Evolutionary conservation across 2,888 invertebrate species (phyloP), one percentile per base, ranked within the genome.

Genomic region (Oscheius onirici): DNA sequence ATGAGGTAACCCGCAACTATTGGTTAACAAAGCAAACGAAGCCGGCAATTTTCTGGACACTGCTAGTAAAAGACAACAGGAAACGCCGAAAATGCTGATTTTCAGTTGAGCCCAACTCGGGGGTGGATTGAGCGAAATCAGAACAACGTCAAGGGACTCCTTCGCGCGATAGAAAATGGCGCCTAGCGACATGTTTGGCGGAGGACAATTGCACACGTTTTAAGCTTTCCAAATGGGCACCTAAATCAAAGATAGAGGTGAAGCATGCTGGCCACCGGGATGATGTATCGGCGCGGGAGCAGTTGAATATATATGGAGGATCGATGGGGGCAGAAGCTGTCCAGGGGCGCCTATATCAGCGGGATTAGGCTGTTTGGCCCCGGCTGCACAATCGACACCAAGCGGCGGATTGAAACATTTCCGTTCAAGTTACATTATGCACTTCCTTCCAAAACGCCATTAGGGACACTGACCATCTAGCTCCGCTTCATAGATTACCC

Each of bases 301-400:
- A 63, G 63, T 63, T 63, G 63, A 63, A 63, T 63, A 63, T 63
- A 63, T 63, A 63, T 63, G 63, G 58, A 34, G 58, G 41, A 40
- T 40, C 26, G 49, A 49, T 49, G 46, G 63, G 43, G 63, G 63
- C 46, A 63, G 63, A 63, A 63, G 63, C 63, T 63, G 63, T 46
- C 63, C 63, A 63, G 63, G 63, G 63, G 63, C 63, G 63, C 63
- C 63, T 49, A 63, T 63, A 63, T 63, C 63, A 46, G 49, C 63
- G 46, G 63, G 63, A 63, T 63, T 63, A 63, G 63, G 63, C 63
- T 63, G 46, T 63, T 63, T 63, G 63, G 63, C 63, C 58, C 58
- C 58, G 46, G 63, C 63, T 63, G 63, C 63, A 63, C 63, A 63
- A 63, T 63, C 49, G 63, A 63, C 63, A 63, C 63, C 63, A 63